Base-by-base conservation (phyloP, 2,888 invertebrate genomes). In the Platycnemis pennipes region DNA sequence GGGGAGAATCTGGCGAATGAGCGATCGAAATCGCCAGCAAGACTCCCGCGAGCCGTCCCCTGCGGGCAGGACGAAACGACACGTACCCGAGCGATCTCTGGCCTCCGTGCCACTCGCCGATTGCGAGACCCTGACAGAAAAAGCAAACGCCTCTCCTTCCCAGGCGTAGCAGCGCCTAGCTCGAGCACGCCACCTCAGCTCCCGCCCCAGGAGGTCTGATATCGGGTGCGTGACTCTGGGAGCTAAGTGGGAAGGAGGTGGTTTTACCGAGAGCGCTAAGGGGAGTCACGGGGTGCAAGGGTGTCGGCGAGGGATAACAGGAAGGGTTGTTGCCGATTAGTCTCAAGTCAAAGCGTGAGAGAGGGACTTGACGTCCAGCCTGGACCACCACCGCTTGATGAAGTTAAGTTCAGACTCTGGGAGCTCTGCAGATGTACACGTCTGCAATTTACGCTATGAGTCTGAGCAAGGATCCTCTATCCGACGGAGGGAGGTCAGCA, bases 121-220 rank as follows among this genome's bases (percentile, higher is more conserved):
- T 77, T 77, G 77, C 37, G 77, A 37, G 11, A 37, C 11, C 56
- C 56, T 13, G 3, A 44, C 19, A 19, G 56, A 42, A 56, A 89
- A 89, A 42, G 44, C 13, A 8, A 26, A 22, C 88, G 22, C 49
- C 22, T 42, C 89, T 42, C 88, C 46, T 53, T 22, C 13, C 16
- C 77, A 77, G 37, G 26, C 26, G 77, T 16, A 37, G 77, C 77
- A 91, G 69, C 91, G 91, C n/a, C 44, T 37, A 77, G 26, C 49
- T 16, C 49, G n/a, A 49, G 1, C 11, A 19, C 77, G 37, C 77
- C 31, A 63, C 26, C 63, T 26, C 42, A 91, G 37, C 91, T 91
- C 91, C 44, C 69, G 77, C 91, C 63, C 26, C 91, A 69, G 91
- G 91, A 63, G 91, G 91, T 44, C 91, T 63, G n/a, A 91, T 91